Conservation (phyloP, 2,113 vertebrate genomes). For the Cebus imitator region DNA sequence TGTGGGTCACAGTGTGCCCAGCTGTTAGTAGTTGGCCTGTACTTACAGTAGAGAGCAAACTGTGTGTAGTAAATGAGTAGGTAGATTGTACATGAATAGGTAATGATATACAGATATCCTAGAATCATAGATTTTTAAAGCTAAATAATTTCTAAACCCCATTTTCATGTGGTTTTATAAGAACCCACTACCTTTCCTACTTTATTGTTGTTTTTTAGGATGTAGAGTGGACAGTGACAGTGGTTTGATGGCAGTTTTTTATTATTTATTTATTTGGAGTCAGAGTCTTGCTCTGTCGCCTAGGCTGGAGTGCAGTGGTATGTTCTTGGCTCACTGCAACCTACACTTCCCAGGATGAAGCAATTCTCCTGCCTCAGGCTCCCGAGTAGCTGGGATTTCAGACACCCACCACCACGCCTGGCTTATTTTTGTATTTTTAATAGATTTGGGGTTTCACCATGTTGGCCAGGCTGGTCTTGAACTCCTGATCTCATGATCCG, state of each 20-base stretch:
- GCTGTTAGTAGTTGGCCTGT: background rate
- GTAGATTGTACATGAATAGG: background rate
- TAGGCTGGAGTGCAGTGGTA: no score
- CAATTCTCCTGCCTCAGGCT: no score
- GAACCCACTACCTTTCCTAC: background rate
- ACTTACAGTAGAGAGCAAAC: background rate
- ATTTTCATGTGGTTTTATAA: background rate
- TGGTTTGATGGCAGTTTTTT: background rate
- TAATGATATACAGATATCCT: background rate
- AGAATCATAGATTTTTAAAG: background rate
- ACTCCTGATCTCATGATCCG: no score
- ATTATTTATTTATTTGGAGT: no score
- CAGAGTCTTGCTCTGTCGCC: no score
- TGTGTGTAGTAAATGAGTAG: background rate
- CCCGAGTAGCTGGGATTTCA: no score
- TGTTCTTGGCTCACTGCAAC: no score
- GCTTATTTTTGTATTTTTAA: no score
- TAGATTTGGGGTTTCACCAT: no score
- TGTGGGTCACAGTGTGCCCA: background rate
- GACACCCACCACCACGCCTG: no score
- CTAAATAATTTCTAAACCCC: background rate
- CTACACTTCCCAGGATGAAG: no score
- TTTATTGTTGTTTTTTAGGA: background rate
- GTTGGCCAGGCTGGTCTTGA: no score
- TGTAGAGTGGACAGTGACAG: background rate